phyloP scores from a whole-genome alignment of 2,888 invertebrate species.

The Ichneumoninae sp. region DNA sequence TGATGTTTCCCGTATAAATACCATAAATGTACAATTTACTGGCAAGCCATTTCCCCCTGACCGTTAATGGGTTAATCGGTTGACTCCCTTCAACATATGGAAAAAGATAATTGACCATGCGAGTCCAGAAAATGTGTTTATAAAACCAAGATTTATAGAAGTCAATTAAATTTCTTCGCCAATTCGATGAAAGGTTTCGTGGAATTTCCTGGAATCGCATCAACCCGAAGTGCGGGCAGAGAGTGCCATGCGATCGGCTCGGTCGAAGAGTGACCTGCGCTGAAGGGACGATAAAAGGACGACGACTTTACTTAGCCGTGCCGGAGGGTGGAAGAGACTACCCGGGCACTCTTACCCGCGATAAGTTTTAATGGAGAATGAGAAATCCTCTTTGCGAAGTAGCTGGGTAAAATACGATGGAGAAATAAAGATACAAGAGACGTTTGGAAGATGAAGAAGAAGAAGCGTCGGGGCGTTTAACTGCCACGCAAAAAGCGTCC shows the following conservation, averaged over 20 bases:
- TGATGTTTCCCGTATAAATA: not conserved
- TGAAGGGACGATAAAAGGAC: slow-evolving; percentile 50
- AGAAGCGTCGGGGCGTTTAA: slow-evolving; percentile 43
- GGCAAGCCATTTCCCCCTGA: not conserved
- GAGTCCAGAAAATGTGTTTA: not conserved
- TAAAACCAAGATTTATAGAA: not conserved
- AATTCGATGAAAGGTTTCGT: not conserved
- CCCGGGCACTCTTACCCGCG: slow-evolving; percentile 40
- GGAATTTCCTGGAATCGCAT: slow-evolving; percentile 25
- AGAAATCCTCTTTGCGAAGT: slow-evolving; percentile 39
- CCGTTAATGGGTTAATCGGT: not conserved
- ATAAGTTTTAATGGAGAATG: slow-evolving; percentile 62
- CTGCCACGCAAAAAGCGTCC: slow-evolving; percentile 28
- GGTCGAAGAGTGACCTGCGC: slow-evolving; percentile 33
- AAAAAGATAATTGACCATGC: not conserved
- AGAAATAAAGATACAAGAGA: slow-evolving; percentile 28
- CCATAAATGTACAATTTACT: no score
- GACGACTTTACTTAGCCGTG: slow-evolving; percentile 14
- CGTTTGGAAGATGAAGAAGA: slow-evolving; percentile 5
- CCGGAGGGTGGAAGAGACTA: slow-evolving; percentile 14
- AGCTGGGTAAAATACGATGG: slow-evolving; percentile 9
- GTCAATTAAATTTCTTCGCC: not conserved
- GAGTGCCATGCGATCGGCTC: slow-evolving; percentile 18
- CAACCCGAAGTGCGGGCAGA: not conserved
- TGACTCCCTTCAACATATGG: not conserved